Conservation (phyloP, 2,113 vertebrate species). For the Antennarius striatus region DNA sequence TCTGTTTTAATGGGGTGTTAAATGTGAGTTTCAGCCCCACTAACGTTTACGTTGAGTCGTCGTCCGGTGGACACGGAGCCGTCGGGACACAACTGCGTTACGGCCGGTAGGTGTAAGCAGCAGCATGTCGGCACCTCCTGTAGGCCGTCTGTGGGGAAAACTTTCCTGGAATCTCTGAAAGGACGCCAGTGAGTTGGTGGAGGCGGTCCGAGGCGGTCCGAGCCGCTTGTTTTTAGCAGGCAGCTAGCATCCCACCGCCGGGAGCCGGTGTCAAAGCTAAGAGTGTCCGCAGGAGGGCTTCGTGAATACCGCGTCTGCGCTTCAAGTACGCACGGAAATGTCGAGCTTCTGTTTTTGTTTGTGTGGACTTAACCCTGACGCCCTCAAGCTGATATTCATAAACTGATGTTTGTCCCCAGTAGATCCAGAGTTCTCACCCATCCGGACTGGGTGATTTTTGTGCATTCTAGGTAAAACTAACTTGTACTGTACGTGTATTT, state of each 20-base stretch:
- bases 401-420: not conserved
- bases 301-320: too few relatives aligned
- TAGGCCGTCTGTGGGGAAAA: too few relatives aligned
- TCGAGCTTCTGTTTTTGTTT: not conserved
- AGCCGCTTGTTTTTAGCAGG: slow-evolving; percentile 60
- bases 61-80: not conserved
- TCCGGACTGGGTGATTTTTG: too few relatives aligned
- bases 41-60: slow-evolving; percentile 28
- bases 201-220: too few relatives aligned
- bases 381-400: not conserved
- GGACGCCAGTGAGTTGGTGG: not conserved
- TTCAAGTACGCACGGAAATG: not conserved
- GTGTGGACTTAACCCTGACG: not conserved
- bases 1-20: slow-evolving; percentile 10
- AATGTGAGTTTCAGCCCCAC: slow-evolving; percentile 43
- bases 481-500: too few relatives aligned
- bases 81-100: not conserved
- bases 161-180: not conserved
- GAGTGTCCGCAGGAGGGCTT: too few relatives aligned
- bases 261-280: slow-evolving; percentile 1
- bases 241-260: slow-evolving; percentile 20
- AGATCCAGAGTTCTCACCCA: not conserved
- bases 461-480: too few relatives aligned
- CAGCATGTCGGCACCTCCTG: too few relatives aligned
- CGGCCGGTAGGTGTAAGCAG: too few relatives aligned